Evolutionary conservation across 1,140 invertebrate genomes (phyloP), one percentile per base, ranked within the genome.

Genomic region (Brachionus plicatilis): DNA sequence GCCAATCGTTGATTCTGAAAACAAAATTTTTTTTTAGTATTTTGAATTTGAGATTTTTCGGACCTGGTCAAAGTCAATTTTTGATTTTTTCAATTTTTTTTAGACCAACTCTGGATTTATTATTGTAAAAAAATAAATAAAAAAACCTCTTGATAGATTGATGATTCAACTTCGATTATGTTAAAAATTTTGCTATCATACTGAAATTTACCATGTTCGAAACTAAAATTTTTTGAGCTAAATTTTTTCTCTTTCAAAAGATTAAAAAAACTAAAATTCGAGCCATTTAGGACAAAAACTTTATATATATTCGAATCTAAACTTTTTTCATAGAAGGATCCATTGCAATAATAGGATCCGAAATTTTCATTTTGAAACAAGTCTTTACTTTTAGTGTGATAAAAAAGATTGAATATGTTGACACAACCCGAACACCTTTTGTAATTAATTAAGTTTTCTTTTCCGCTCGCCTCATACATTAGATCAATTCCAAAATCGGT

Each of bases 401-500:
- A 72, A 43, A 45, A 43, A 41, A 17, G 41, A 17, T 12, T 50
- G 9, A 50, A 50, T 27, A 76, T 76, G 17, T 37, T 33, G 5
- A 17, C 50, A 27, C 72, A 76, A 1, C 72, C 72, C 14, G 72
- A 14, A 5, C 5, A n/a, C 12, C 9, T 76, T 20, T 24, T 27
- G 24, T 1, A 6, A 29, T 29, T 1, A 50, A 76, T 76, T 12
- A 76, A 50, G 12, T 27, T 20, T 20, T 47, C 47, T 50, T 50
- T 76, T 29, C 41, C 41, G 14, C 43, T 76, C 11, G 43, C 72
- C 1, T 47, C 24, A 47, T 50, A 12, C 20, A 76, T 24, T 50
- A 76, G 43, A 12, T 50, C 43, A 76, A 76, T 76, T 12, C 72
- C 72, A 76, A 76, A 76, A 76, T 76, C 72, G 29, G 72, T 76